Conservation (phyloP, 2,888 invertebrate genomes). For the Sipunculus nudus region DNA sequence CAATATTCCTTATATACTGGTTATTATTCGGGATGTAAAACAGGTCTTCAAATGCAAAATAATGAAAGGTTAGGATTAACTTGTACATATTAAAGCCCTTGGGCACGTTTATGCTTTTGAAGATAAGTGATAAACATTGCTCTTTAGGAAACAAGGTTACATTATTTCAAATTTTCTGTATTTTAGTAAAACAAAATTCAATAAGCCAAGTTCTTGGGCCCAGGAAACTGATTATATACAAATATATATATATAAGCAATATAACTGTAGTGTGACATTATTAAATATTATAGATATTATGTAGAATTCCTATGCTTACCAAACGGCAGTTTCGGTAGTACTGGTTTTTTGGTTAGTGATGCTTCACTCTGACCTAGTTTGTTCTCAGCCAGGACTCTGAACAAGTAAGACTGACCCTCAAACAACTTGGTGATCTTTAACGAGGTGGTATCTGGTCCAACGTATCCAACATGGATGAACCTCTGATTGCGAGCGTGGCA, state of each 20-base stretch:
- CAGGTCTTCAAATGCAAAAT: too few species aligned
- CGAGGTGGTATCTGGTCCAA: conserved; percentile 20
- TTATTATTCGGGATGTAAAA: too few species aligned
- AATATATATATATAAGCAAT: background rate
- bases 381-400: conserved; percentile 86
- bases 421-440: conserved; percentile 70
- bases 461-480: conserved; percentile 20
- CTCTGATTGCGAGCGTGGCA: conserved; percentile 12
- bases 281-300: background rate
- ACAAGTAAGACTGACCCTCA: conserved; percentile 84
- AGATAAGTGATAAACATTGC: too few species aligned
- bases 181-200: too few species aligned
- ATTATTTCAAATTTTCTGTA: too few species aligned
- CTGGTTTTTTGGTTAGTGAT: conserved; percentile 77
- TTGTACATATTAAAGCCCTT: too few species aligned
- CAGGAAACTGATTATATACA: too few species aligned
- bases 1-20: too few species aligned
- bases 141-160: too few species aligned
- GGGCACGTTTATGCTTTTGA: too few species aligned
- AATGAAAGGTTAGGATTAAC: too few species aligned
- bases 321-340: conserved; percentile 66
- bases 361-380: conserved; percentile 85
- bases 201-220: too few species aligned
- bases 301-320: conserved; percentile 10
- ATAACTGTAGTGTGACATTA: background rate